A percentile compares a stretch with the other conserved stretches of the same genome.
phyloP scores from a whole-genome alignment of 2,113 vertebrate genomes.

The Crypturellus undulatus region DNA sequence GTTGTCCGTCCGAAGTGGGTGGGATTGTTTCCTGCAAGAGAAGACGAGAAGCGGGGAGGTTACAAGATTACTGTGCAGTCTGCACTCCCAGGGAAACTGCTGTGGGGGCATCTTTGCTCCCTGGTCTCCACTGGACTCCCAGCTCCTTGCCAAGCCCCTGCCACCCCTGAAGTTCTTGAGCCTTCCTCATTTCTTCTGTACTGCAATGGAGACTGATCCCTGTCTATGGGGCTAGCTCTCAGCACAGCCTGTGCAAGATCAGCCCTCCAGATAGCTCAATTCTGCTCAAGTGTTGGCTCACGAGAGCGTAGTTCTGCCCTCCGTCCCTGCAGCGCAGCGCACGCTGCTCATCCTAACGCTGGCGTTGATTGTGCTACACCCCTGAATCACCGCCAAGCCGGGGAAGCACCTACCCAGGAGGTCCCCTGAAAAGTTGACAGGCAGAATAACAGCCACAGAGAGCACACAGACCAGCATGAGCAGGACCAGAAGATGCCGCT shows the following conservation, averaged over 20 bases:
- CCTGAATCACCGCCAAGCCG: neutral
- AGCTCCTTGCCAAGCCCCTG: neutral
- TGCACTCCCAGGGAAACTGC: neutral
- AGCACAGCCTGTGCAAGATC: neutral
- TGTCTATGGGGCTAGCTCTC: too few species aligned
- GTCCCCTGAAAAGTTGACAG: slow-evolving; percentile 92
- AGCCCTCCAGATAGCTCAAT: neutral
- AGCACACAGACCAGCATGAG: slow-evolving; percentile 89
- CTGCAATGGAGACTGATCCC: neutral
- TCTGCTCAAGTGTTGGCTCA: neutral
- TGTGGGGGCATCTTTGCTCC: neutral
- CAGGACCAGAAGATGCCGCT: slow-evolving; percentile 92
- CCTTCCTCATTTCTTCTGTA: neutral
- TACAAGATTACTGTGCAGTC: neutral
- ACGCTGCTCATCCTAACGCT: neutral
- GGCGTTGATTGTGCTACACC: neutral
- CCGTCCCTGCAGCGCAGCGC: neutral
- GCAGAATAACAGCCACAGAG: slow-evolving; percentile 92
- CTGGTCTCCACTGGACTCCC: neutral
- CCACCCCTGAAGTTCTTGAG: neutral
- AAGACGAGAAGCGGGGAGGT: neutral
- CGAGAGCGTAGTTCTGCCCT: rapidly evolving
- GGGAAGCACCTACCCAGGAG: slow-evolving; percentile 85
- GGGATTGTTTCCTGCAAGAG: slow-evolving; percentile 84
- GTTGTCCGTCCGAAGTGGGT: slow-evolving; percentile 95